These are phyloP conservation scores for Dexiosoma caninum DNA, from an alignment of 2,888 invertebrate species.

Conservation along the genomic window DNA sequence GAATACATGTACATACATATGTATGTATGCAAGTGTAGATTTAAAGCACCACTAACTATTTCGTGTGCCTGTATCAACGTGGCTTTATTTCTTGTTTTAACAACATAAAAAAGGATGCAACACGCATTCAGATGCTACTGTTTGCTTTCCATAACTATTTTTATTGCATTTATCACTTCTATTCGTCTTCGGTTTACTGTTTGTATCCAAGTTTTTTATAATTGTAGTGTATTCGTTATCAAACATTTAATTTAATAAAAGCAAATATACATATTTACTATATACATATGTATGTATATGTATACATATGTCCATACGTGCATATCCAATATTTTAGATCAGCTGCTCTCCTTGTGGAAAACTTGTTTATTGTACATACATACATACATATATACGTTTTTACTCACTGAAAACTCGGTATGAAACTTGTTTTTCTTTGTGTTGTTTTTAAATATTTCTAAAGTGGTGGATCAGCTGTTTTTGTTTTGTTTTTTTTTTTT, in stretches of 20 bases:
- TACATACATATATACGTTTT: slow-evolving; percentile 9
- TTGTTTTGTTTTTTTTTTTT: too few species aligned
- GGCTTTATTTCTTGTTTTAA: background rate
- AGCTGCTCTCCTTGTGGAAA: slow-evolving; percentile 36
- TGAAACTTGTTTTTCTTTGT: slow-evolving; percentile 34
- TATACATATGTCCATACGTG: background rate
- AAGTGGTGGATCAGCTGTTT: background rate
- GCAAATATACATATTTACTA: background rate
- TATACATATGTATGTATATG: background rate
- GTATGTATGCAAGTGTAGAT: background rate
- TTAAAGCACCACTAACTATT: background rate
- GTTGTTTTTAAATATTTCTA: slow-evolving; percentile 2
- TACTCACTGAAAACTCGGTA: background rate
- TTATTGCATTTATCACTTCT: background rate
- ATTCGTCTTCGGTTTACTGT: background rate
- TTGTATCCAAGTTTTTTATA: background rate
- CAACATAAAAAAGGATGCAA: background rate
- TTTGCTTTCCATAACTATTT: slow-evolving; percentile 18
- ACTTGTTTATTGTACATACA: slow-evolving; percentile 5
- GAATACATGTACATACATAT: background rate
- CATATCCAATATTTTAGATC: background rate
- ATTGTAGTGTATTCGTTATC: background rate
- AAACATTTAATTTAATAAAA: background rate
- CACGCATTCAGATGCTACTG: background rate
- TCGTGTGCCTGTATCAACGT: background rate